phyloP scores from a whole-genome alignment of 2,113 vertebrate genomes.

The Cottus gobio region DNA sequence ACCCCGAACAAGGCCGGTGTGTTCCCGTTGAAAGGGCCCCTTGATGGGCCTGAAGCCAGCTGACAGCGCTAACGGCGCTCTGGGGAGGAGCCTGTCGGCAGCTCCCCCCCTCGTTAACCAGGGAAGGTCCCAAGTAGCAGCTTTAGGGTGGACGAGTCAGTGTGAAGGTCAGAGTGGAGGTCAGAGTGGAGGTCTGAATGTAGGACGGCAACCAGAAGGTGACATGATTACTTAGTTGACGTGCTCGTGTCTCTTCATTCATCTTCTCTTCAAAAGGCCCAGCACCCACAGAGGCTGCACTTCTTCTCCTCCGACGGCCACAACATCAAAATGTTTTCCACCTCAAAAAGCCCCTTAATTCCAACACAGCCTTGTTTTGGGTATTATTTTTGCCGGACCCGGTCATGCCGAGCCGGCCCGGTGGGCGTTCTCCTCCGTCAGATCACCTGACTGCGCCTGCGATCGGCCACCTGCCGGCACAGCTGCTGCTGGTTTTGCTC shows the following conservation, averaged over 20 bases:
- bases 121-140: not conserved
- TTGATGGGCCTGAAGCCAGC: slow-evolving; percentile 77
- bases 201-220: too few relatives aligned
- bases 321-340: not conserved
- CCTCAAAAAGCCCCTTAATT: not conserved
- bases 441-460: slow-evolving; percentile 61
- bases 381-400: slow-evolving; percentile 16
- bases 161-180: too few relatives aligned
- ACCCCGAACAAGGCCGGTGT: slow-evolving; percentile 57
- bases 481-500: slow-evolving; percentile 61
- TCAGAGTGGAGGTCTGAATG: too few relatives aligned
- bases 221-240: too few relatives aligned
- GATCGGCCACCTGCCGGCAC: slow-evolving; percentile 69
- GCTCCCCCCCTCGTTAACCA: slow-evolving; percentile 59
- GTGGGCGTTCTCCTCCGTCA: slow-evolving; percentile 20
- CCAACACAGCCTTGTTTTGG: too few relatives aligned
- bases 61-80: slow-evolving; percentile 72
- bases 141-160: slow-evolving; percentile 27
- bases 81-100: slow-evolving; percentile 74
- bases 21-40: slow-evolving; percentile 73
- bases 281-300: not conserved
- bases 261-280: too few relatives aligned
- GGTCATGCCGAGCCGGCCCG: slow-evolving; percentile 43
- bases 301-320: not conserved
- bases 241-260: too few relatives aligned